A percentile compares a stretch with the other conserved stretches of the same genome.
phyloP scores from a whole-genome alignment of 2,113 vertebrate species.

The Dicrurus megarhynchus region DNA sequence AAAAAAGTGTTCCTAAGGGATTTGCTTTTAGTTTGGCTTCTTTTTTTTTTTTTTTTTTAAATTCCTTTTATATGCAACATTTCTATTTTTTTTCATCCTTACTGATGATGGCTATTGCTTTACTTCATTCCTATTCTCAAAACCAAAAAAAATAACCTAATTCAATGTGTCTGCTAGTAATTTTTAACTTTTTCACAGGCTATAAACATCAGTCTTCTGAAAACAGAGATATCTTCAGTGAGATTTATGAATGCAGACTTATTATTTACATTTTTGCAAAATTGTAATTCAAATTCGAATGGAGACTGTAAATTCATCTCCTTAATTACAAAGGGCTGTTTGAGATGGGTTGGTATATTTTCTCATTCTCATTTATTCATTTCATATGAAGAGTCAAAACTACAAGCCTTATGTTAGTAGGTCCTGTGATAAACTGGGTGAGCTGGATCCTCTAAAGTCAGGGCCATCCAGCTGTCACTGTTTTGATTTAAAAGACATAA shows the following conservation, averaged over 20 bases:
- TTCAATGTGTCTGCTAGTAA: neutral
- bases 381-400: neutral
- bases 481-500: neutral
- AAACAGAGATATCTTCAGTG: neutral
- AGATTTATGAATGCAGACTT: neutral
- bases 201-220: neutral
- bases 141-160: neutral
- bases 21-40: fast-evolving
- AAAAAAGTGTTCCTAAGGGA: neutral
- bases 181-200: neutral
- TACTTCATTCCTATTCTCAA: neutral
- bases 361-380: neutral
- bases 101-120: neutral
- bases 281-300: neutral
- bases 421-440: neutral
- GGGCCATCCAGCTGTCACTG: neutral
- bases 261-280: neutral
- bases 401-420: neutral
- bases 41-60: neutral
- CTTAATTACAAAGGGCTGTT: neutral
- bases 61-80: neutral
- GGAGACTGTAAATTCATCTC: neutral
- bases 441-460: neutral
- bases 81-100: neutral
- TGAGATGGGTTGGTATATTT: neutral